These are phyloP conservation scores for Antennarius maculatus DNA, from an alignment of 2,797 vertebrate species.

Conservation along the genomic window DNA sequence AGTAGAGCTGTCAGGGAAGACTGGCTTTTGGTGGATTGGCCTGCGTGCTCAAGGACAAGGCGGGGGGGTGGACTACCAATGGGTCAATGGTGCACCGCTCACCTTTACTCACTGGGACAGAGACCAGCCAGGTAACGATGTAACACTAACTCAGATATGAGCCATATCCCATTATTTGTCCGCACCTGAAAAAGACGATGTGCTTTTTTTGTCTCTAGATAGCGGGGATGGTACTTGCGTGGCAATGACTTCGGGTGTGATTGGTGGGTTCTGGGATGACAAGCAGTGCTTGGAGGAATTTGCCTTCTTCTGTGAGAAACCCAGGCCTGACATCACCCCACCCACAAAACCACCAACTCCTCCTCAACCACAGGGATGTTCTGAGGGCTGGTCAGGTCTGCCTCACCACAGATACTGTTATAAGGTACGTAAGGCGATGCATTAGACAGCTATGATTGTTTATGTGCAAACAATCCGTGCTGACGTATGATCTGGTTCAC, in stretches of 20 bases:
- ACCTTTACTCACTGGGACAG: slow-evolving; percentile 84
- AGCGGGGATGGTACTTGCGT: slow-evolving; percentile 78
- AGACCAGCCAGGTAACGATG: slow-evolving; percentile 78
- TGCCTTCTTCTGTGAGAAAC: slow-evolving; percentile 79
- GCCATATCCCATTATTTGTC: not conserved
- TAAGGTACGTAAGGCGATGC: slow-evolving; percentile 58
- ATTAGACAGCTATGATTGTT: not conserved
- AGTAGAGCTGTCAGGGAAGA: slow-evolving; percentile 66
- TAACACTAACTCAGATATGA: not conserved
- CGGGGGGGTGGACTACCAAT: slow-evolving; percentile 81
- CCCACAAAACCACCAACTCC: slow-evolving; percentile 76
- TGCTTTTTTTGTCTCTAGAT: slow-evolving; percentile 57
- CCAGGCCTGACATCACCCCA: slow-evolving; percentile 77
- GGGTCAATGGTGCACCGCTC: slow-evolving; percentile 75
- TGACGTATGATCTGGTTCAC: not conserved
- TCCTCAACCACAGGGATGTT: slow-evolving; percentile 67
- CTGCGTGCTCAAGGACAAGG: slow-evolving; percentile 69
- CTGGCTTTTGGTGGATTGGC: slow-evolving; percentile 81
- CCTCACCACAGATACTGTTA: slow-evolving; percentile 79
- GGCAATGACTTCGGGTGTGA: slow-evolving; percentile 76
- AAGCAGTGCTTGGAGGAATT: slow-evolving; percentile 68
- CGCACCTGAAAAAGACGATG: not conserved
- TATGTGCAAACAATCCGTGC: not conserved
- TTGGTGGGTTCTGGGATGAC: slow-evolving; percentile 84
- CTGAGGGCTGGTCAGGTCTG: slow-evolving; percentile 61